Conservation (phyloP, 2,797 vertebrate genomes). For the Oryzias sinensis region DNA sequence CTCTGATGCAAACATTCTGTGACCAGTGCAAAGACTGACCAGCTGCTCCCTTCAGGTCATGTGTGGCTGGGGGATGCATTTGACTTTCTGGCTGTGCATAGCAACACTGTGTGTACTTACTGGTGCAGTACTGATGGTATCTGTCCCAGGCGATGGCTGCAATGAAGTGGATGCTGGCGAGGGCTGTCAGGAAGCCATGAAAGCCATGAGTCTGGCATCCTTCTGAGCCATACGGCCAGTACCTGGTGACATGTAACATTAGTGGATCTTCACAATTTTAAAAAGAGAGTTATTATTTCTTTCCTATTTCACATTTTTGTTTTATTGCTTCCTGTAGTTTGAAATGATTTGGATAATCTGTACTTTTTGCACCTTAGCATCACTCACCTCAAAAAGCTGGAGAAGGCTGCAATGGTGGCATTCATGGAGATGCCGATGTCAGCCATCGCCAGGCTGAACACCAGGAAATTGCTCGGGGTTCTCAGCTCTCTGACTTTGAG, state of each 20-base stretch:
- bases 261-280: not conserved
- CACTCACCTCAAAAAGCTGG: slow-evolving; percentile 90
- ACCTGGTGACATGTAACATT: slow-evolving; percentile 71
- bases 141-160: slow-evolving; percentile 94
- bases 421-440: slow-evolving; percentile 94
- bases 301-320: no score
- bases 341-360: no score
- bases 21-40: slow-evolving; percentile 14
- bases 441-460: slow-evolving; percentile 89
- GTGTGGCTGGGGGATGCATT: not conserved
- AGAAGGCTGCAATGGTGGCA: slow-evolving; percentile 88
- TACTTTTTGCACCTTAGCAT: slow-evolving; percentile 16
- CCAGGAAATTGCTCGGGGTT: slow-evolving; percentile 90
- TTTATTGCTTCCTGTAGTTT: no score
- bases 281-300: no score
- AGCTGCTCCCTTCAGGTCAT: slow-evolving; percentile 23
- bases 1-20: not conserved
- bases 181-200: slow-evolving; percentile 87
- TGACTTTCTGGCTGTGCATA: not conserved
- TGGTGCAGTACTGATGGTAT: slow-evolving; percentile 91
- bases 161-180: slow-evolving; percentile 90
- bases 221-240: slow-evolving; percentile 91
- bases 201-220: slow-evolving; percentile 95
- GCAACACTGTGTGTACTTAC: slow-evolving; percentile 66
- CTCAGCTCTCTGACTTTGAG: slow-evolving; percentile 87